These are phyloP conservation scores for Orchestia grillus DNA, from an alignment of 1,140 invertebrate genomes.

Conservation along the genomic window DNA sequence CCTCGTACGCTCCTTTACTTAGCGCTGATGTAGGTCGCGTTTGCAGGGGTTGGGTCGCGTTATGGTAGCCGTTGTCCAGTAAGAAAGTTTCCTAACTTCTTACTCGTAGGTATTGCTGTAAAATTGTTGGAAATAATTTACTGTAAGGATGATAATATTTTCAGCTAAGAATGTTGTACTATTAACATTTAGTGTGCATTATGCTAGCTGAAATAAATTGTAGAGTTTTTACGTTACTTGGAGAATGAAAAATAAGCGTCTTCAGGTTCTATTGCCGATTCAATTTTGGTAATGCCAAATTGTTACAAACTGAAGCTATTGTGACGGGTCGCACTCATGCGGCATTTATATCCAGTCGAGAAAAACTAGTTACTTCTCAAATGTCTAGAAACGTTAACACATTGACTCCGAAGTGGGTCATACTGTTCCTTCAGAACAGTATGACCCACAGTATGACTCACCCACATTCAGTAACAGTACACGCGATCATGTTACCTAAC, in stretches of 20 bases:
- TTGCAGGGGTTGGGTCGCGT: neutral
- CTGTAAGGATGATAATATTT: neutral
- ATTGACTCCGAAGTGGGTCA: too few species aligned
- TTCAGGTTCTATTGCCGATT: neutral
- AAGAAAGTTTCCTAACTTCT: neutral
- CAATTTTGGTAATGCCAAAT: neutral
- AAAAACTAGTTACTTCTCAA: too few species aligned
- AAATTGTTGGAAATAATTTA: neutral
- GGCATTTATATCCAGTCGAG: neutral
- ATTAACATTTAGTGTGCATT: neutral
- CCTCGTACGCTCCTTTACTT: neutral
- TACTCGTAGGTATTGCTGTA: neutral
- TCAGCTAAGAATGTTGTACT: neutral
- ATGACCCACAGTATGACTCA: too few species aligned
- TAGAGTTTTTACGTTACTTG: neutral
- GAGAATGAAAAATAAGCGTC: neutral
- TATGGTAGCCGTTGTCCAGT: neutral
- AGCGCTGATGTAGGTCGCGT: neutral
- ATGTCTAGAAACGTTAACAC: too few species aligned
- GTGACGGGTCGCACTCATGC: neutral
- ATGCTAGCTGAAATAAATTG: neutral
- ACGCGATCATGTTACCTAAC: too few species aligned
- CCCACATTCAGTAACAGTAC: too few species aligned
- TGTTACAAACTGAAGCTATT: neutral
- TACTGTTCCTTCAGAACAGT: too few species aligned